Evolutionary conservation across 2,113 vertebrate genomes (phyloP), one percentile per base, ranked within the genome.

Genomic region (Oncorhynchus kisutch): DNA sequence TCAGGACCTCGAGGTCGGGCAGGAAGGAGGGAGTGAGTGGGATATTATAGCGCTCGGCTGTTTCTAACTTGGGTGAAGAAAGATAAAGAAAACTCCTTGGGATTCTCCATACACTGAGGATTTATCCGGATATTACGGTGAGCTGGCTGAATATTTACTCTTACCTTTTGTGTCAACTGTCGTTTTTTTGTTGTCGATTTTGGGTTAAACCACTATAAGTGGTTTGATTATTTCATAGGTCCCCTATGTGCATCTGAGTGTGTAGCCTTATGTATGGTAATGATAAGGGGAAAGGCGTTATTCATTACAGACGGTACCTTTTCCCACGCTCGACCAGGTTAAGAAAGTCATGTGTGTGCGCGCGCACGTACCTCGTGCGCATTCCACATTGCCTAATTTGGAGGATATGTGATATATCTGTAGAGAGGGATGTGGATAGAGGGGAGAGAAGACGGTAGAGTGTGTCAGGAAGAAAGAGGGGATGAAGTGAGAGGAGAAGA

Each of bases 41-140:
- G 34, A 39, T 0, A 39, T 81, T 14, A 5, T 12, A 78, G 86
- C 83, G 81, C 72, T 39, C 67, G 84, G 81, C 86, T 82, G 86
- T 54, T 86, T 89, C 86, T 89, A 92, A 92, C 89, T 92, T 92
- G 91, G 86, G 76, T 20, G 84, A 88, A 87, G 87, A 90, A 90
- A 91, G 89, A 88, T 68, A 71, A 8, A 62, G 88, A 84, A 88
- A 91, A 90, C 90, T 92, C 91, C 89, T 89, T 85, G 84, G 91
- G 86, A 92, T 92, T 92, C 90, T 92, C 91, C 90, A 81, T 82
- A 87, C 88, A 84, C 68, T 85, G 84, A 72, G 84, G 84, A 82
- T 76, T 80, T 54, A 59, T 84, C 78, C 66, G 66, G 75, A 80
- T 77, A 16, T 84, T 85, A 70, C 74, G 90, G 91, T 92, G 79